Conservation (phyloP, 1,140 invertebrate species). For the Drosophila seguyi region DNA sequence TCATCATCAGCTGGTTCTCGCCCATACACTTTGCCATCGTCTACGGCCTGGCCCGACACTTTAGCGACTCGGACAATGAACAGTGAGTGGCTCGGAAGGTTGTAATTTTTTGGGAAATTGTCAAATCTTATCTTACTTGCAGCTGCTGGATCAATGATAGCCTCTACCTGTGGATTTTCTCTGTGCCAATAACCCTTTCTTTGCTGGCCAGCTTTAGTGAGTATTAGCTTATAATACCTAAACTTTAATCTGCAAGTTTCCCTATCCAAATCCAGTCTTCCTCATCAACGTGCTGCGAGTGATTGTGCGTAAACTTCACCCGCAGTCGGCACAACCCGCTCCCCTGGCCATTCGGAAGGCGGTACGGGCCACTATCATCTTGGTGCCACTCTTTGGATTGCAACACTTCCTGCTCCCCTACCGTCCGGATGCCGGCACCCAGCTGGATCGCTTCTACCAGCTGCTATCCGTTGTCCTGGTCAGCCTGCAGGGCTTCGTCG, state of each 20-base stretch:
- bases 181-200: slow-evolving; percentile 90
- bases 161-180: slow-evolving; percentile 89
- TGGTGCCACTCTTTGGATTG: slow-evolving; percentile 91
- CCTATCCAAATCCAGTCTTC: slow-evolving; percentile 87
- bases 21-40: slow-evolving; percentile 88
- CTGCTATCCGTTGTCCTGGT: slow-evolving; percentile 91
- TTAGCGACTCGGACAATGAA: slow-evolving; percentile 86
- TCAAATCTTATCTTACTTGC: slow-evolving; percentile 1
- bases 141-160: slow-evolving; percentile 94
- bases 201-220: slow-evolving; percentile 87
- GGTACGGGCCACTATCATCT: slow-evolving; percentile 91
- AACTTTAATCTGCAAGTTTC: neutral
- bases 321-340: slow-evolving; percentile 87
- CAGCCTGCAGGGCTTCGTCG: slow-evolving; percentile 94
- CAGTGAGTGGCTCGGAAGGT: slow-evolving; percentile 87
- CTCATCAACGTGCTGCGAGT: slow-evolving; percentile 94
- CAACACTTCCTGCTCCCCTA: slow-evolving; percentile 94
- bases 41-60: slow-evolving; percentile 88
- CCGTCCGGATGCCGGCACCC: slow-evolving; percentile 88
- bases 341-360: slow-evolving; percentile 86
- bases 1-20: slow-evolving; percentile 91
- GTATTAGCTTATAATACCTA: neutral
- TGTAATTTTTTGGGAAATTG: neutral
- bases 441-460: slow-evolving; percentile 90
- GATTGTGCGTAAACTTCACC: slow-evolving; percentile 92